Base-by-base conservation (phyloP, 2,888 invertebrate genomes). In the Odontomyia ornata region DNA sequence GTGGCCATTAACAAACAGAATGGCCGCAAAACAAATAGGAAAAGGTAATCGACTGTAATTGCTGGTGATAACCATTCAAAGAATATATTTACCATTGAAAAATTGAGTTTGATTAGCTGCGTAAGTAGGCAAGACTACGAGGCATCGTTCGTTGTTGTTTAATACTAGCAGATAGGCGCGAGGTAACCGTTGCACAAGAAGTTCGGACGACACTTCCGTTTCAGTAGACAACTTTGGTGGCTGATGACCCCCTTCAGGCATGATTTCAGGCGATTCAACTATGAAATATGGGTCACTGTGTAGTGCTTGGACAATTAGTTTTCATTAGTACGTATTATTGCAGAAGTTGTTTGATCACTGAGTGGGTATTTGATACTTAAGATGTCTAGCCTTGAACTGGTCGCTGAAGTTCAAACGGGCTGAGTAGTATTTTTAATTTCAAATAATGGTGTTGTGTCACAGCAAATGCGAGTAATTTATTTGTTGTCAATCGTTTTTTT, bases 51-150 rank as follows among this genome's bases (percentile, higher is more conserved):
- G 21, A 15, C 67, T 30, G 27, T 47, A 52, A 71, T 52, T 71
- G 47, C 25, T 46, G 47, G 47, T 71, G 71, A 52, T 71, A 71
- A 23, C 71, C 52, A 71, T 47, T 47, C 27, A 11, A 47, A 71
- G 71, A 71, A 15, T 27, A 13, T 25, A 13, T 15, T 47, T 47
- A 23, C 52, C 23, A 9, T 4, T 5, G 1, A 60, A 25, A 25
- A 18, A 23, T 23, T 18, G 23, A 3, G 2, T 60, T 60, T 25
- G 23, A 60, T 60, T 25, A 60, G 25, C 18, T 60, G 25, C 23
- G n/a, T 23, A 9, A 25, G 57, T 60, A 60, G 23, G 11, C 9
- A 36, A 36, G 36, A 36, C 36, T 36, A 36, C 5, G 11, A 18
- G 21, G 25, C 9, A 21, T 60, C 21, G 13, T 25, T 60, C 4